These are phyloP conservation scores for Entomobrya proxima DNA, from an alignment of 2,888 invertebrate species.

Conservation along the genomic window DNA sequence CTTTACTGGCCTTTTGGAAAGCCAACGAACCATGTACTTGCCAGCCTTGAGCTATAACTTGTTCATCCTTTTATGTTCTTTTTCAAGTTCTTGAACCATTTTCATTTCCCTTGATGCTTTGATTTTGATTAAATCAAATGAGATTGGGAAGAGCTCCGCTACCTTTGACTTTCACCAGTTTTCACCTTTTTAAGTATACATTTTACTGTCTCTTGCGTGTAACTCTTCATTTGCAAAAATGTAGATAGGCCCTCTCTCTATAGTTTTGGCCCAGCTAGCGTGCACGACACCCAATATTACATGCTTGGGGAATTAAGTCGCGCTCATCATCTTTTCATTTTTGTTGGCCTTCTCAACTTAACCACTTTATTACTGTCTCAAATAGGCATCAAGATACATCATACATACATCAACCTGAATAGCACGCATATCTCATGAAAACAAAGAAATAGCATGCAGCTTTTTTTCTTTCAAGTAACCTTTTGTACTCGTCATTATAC, in stretches of 20 bases:
- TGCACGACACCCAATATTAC: neutral
- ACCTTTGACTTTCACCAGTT: constrained; percentile 58
- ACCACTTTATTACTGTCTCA: constrained; percentile 29
- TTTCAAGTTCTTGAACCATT: constrained; percentile 61
- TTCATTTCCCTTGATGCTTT: constrained; percentile 62
- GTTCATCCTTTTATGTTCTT: constrained; percentile 64
- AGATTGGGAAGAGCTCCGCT: constrained; percentile 60
- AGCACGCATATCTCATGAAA: neutral
- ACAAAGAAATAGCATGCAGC: constrained; percentile 10
- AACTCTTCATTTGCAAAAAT: constrained; percentile 19
- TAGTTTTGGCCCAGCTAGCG: neutral
- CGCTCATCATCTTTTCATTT: constrained; percentile 6
- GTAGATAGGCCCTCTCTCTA: neutral
- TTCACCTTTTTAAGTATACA: constrained; percentile 31
- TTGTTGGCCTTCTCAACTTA: neutral
- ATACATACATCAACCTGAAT: no score
- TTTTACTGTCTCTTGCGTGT: neutral
- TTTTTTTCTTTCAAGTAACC: constrained; percentile 9
- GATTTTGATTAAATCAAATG: constrained; percentile 65
- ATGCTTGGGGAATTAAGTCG: neutral
- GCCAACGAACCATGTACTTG: constrained; percentile 58
- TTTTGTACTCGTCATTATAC: constrained; percentile 25
- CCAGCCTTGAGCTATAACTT: constrained; percentile 55
- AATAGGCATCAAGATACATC: no score
- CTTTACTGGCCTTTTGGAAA: constrained; percentile 58